Evolutionary conservation across 1,140 invertebrate genomes (phyloP).

Genomic region (Plodia interpunctella): DNA sequence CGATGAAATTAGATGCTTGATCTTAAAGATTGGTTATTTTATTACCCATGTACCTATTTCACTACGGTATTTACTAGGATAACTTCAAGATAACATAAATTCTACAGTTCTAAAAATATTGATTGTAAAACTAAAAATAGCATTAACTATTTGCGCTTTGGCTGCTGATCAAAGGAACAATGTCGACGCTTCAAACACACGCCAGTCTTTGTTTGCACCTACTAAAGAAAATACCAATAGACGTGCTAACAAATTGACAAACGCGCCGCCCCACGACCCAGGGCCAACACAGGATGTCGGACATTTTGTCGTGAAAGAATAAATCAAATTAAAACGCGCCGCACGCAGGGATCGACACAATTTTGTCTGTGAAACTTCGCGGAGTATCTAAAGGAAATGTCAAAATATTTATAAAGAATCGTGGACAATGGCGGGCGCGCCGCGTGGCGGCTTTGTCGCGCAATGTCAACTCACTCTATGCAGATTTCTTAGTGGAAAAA

Average conservation of each 20-base stretch:
- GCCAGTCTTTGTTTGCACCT: slow-evolving; percentile 50
- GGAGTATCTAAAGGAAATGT: slow-evolving; percentile 68
- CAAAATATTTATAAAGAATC: slow-evolving; percentile 76
- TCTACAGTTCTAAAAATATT: too few relatives aligned
- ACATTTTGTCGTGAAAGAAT: slow-evolving; percentile 65
- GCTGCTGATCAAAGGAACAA: slow-evolving; percentile 26
- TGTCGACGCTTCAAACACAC: slow-evolving; percentile 34
- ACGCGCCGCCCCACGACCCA: slow-evolving; percentile 40
- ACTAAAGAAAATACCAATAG: slow-evolving; percentile 56
- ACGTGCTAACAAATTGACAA: slow-evolving; percentile 67
- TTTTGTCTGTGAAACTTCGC: slow-evolving; percentile 63
- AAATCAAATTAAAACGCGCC: slow-evolving; percentile 71
- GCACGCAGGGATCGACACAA: slow-evolving; percentile 67
- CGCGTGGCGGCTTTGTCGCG: slow-evolving; percentile 59
- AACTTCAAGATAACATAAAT: too few relatives aligned
- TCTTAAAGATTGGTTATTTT: too few relatives aligned
- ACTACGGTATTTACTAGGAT: too few relatives aligned
- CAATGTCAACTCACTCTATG: slow-evolving; percentile 71
- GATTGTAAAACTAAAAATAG: too few relatives aligned
- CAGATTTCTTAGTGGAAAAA: slow-evolving; percentile 68
- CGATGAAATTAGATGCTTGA: too few relatives aligned
- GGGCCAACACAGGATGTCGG: slow-evolving; percentile 49
- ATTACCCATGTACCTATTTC: too few relatives aligned
- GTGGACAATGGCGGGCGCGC: slow-evolving; percentile 55
- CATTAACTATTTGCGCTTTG: too few relatives aligned